phyloP scores from a whole-genome alignment of 2,888 invertebrate species.

The Megastigmus dorsalis region DNA sequence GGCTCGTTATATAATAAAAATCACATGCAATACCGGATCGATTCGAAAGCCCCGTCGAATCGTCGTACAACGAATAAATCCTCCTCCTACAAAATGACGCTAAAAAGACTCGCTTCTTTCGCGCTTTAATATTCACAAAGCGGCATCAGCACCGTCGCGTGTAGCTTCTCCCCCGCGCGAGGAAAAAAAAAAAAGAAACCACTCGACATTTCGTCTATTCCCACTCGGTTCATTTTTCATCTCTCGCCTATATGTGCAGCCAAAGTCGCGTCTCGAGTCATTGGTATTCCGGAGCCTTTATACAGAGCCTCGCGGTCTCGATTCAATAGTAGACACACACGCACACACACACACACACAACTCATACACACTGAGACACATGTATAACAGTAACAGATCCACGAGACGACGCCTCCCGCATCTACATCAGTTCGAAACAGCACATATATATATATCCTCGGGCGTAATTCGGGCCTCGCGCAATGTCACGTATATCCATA shows the following conservation, averaged over 20 bases:
- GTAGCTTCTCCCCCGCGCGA: too few relatives aligned
- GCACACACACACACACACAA: too few relatives aligned
- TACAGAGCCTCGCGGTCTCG: too few relatives aligned
- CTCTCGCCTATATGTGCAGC: too few relatives aligned
- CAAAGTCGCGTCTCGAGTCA: constrained; percentile 26
- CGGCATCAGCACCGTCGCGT: too few relatives aligned
- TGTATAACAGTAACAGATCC: too few relatives aligned
- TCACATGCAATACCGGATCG: constrained; percentile 36
- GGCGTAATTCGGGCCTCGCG: not conserved
- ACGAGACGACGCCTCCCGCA: constrained; percentile 23
- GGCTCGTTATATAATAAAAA: constrained; percentile 23
- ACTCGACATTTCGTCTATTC: constrained; percentile 25
- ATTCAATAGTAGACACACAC: too few relatives aligned
- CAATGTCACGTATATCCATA: constrained; percentile 24
- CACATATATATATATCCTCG: not conserved
- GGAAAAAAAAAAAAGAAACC: too few relatives aligned
- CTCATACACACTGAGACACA: too few relatives aligned
- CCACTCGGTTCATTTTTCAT: constrained; percentile 47
- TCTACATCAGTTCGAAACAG: not conserved
- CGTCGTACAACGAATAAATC: too few relatives aligned
- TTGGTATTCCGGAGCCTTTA: constrained; percentile 50
- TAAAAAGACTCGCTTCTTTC: too few relatives aligned
- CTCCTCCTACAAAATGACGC: not conserved
- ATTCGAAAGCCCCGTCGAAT: constrained; percentile 40
- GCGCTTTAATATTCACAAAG: too few relatives aligned